phyloP scores from a whole-genome alignment of 2,888 invertebrate genomes.

The Brassicogethes aeneus region DNA sequence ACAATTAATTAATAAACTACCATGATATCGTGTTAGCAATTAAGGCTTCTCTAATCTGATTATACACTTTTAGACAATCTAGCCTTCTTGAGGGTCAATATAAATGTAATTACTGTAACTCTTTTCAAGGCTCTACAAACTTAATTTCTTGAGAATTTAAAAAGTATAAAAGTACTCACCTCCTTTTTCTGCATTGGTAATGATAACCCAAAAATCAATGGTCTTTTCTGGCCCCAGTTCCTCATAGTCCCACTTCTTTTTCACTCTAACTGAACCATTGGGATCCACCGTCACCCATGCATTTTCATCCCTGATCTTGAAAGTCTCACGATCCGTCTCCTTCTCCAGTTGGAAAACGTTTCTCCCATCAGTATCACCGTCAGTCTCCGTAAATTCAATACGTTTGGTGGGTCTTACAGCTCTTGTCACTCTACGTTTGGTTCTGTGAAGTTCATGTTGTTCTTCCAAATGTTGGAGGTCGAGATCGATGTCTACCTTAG shows the following conservation, averaged over 20 bases:
- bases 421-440: constrained; percentile 73
- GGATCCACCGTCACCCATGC: constrained; percentile 90
- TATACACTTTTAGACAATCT: no score
- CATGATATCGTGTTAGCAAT: no score
- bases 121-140: no score
- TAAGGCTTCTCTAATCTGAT: no score
- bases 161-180: no score
- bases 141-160: no score
- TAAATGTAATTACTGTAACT: no score
- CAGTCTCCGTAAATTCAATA: constrained; percentile 84
- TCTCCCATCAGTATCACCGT: constrained; percentile 80
- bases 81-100: no score
- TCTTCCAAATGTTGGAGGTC: constrained; percentile 41
- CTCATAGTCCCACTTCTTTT: constrained; percentile 96
- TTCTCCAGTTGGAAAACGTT: constrained; percentile 85
- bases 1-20: no score
- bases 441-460: constrained; percentile 52
- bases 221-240: constrained; percentile 90
- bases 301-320: constrained; percentile 89
- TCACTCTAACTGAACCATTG: constrained; percentile 85
- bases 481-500: constrained; percentile 51
- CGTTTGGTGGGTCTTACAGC: constrained; percentile 92
- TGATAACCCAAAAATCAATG: constrained; percentile 93
- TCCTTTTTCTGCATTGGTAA: constrained; percentile 81
- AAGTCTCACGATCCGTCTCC: constrained; percentile 85